A percentile compares a stretch with the other conserved stretches of the same genome.
These are phyloP conservation scores for Esox masquinongy DNA, from an alignment of 2,797 vertebrate species.

Conservation along the genomic window DNA sequence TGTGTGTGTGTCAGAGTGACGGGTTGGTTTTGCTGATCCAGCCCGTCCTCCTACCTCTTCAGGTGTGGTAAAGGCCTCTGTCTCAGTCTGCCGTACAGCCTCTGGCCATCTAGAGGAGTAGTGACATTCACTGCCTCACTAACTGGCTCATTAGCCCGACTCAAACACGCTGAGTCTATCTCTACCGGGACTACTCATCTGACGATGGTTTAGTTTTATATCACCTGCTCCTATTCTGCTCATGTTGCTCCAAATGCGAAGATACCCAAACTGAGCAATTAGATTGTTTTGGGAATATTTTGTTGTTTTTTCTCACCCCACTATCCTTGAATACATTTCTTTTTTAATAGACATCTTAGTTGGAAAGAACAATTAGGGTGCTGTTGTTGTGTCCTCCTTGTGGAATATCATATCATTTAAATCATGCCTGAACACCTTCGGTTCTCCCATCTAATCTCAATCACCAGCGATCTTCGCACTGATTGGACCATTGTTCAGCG, in stretches of 20 bases:
- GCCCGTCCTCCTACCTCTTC: constrained; percentile 51
- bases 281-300: constrained; percentile 53
- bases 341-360: constrained; percentile 38
- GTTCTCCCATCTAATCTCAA: constrained; percentile 56
- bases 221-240: constrained; percentile 50
- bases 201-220: constrained; percentile 35
- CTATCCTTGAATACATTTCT: background rate
- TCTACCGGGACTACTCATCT: background rate
- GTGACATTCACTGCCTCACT: constrained; percentile 78
- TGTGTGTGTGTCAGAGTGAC: constrained; percentile 10
- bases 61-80: constrained; percentile 66
- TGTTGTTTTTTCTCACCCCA: constrained; percentile 36
- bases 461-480: constrained; percentile 38
- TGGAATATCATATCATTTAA: constrained; percentile 38
- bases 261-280: constrained; percentile 43
- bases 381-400: constrained; percentile 20
- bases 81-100: constrained; percentile 61
- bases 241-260: constrained; percentile 25
- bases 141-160: constrained; percentile 76
- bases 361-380: constrained; percentile 35
- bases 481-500: constrained; percentile 9
- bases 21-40: constrained; percentile 57
- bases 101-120: constrained; percentile 60
- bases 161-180: constrained; percentile 22
- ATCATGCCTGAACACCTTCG: constrained; percentile 34